Base-by-base conservation (phyloP, 2,888 invertebrate genomes). In the Malthinus flaveolus region DNA sequence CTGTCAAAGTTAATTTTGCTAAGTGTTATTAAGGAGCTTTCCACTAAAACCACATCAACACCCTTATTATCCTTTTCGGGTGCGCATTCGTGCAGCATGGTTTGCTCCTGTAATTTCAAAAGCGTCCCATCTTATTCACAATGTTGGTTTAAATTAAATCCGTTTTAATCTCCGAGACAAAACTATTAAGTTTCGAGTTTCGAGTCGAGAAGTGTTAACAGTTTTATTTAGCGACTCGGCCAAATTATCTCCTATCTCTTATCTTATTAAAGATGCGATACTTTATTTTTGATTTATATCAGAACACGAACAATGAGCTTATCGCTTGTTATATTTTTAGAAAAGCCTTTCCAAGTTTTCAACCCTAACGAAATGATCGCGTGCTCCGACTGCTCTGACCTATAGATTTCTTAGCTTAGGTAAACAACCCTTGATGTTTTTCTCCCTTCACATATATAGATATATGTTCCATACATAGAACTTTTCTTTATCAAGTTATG, bases 341-440 rank as follows among this genome's bases (percentile, higher is more conserved):
- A 35, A 34, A 13, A 34, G 12, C 36, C 36, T 49, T 49, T 49
- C 34, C 36, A 34, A 49, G 35, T 48, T 34, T 49, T 12, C 49
- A 49, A 36, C 49, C 35, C 36, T 49, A 42, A 39, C 42, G 32
- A 39, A 32, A 23, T n/a, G 39, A 23, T 50, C 37, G 50, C 50
- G 42, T 50, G 50, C 12, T 42, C 13, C 13, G 50, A 50, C 33
- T 50, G 32, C 39, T 42, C 42, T 50, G 42, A 42, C 50, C 50
- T 32, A 50, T 42, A 50, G 50, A 42, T 50, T 42, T 50, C 42
- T 39, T 11, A 13, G 13, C 10, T 42, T 50, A 50, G 50, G 50
- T 50, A 50, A 50, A 50, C 50, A 50, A 50, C 50, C 50, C 50
- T 37, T 50, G 50, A 50, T 50, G 37, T 49, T 36, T 11, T 42